phyloP scores from a whole-genome alignment of 2,888 invertebrate genomes.

The Autographa pulchrina region DNA sequence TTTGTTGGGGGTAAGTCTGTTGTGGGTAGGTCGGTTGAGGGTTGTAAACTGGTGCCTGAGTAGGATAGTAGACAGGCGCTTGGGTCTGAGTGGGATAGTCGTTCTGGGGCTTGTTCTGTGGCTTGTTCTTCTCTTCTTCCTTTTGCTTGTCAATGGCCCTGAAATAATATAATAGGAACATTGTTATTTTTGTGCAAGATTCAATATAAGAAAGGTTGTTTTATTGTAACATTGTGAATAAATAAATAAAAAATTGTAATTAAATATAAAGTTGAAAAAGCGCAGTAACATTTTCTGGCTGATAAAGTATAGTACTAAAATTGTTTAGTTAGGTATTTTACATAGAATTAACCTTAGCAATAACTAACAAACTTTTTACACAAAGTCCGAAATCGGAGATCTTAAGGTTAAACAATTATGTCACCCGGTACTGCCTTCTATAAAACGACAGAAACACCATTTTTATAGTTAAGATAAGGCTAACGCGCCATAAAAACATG shows the following conservation, averaged over 20 bases:
- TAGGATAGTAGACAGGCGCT: constrained; percentile 71
- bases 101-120: constrained; percentile 35
- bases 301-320: not conserved
- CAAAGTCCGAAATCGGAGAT: constrained; percentile 31
- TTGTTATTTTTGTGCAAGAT: too few relatives aligned
- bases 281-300: not conserved
- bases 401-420: constrained; percentile 35
- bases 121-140: constrained; percentile 33
- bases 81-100: constrained; percentile 43
- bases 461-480: constrained; percentile 39
- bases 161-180: constrained; percentile 28
- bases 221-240: not conserved
- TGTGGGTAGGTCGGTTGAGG: constrained; percentile 60
- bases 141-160: constrained; percentile 50
- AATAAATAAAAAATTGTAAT: too few relatives aligned
- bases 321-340: not conserved
- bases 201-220: too few relatives aligned
- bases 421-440: constrained; percentile 25
- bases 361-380: constrained; percentile 8
- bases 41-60: constrained; percentile 76
- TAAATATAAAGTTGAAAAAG: not conserved
- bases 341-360: not conserved
- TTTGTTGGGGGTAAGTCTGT: constrained; percentile 49
- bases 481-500: constrained; percentile 39
- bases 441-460: constrained; percentile 17